These are phyloP conservation scores for Caenorhabditis doughertyi DNA, from an alignment of 2,888 invertebrate species.

Conservation along the genomic window DNA sequence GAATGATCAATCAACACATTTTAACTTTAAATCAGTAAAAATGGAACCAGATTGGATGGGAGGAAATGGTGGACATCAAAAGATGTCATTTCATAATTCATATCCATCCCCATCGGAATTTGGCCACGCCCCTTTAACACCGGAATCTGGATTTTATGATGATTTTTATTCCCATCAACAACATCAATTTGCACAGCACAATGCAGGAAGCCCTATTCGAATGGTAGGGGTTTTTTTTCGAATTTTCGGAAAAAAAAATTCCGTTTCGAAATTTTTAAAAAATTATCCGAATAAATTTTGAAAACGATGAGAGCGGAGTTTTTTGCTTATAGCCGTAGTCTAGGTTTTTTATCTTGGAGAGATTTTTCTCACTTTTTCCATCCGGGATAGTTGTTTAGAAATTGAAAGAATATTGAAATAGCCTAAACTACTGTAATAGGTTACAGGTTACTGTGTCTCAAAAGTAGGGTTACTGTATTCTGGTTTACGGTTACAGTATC, in stretches of 20 bases:
- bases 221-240: constrained; percentile 35
- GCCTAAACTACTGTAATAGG: too few species aligned
- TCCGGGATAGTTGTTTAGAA: too few species aligned
- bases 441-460: too few species aligned
- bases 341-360: too few species aligned
- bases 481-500: too few species aligned
- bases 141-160: constrained; percentile 79
- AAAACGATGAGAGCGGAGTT: too few species aligned
- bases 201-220: constrained; percentile 47
- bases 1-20: neutral
- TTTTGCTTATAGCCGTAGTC: too few species aligned
- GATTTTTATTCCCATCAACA: constrained; percentile 64
- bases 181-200: constrained; percentile 34
- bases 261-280: too few species aligned
- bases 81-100: constrained; percentile 50
- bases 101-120: constrained; percentile 77
- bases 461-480: too few species aligned
- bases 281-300: too few species aligned
- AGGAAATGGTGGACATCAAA: constrained; percentile 5
- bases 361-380: too few species aligned
- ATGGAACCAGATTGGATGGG: constrained; percentile 52
- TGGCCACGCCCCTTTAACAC: constrained; percentile 72
- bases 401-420: neutral
- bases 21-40: constrained; percentile 38
- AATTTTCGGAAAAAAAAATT: neutral